Base-by-base conservation (phyloP, 2,797 vertebrate genomes). In the Apodemus agrarius region DNA sequence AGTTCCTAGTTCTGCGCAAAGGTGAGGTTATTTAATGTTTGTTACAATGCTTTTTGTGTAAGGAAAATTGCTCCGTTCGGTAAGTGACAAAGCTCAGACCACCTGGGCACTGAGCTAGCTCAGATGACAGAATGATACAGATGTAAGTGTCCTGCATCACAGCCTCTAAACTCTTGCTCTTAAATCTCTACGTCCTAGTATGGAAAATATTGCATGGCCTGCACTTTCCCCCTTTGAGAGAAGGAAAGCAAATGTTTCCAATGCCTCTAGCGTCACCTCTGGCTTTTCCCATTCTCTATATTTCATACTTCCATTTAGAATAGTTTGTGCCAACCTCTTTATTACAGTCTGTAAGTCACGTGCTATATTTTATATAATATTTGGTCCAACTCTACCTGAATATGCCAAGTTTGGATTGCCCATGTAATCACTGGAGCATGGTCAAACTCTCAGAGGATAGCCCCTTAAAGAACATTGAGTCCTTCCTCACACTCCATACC, bases 321-420 rank as follows among this genome's bases (percentile, higher is more conserved):
- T 17, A 96, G 67, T 29, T 93, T 89, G 90, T 65, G 2, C 75
- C 79, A 85, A 97, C 43, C 61, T 93, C 13, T 52, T 13, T 79
- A 29, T 97, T 97, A 94, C 93, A 97, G 82, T 94, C 96, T 97
- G 96, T 92, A 96, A 89, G 31, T 81, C 89, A 95, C 57, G 95
- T 97, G 26, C 14, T 84, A 3, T 92, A 88, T 97, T 97, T 97
- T 97, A 46, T 79, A 96, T 63, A 49, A 92, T 52, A 76, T 97
- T 97, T 93, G 92, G 22, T 96, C 95, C 96, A 46, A 83, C 82
- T 94, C 96, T 95, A 79, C 95, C 65, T 61, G 1, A 52, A 69
- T 95, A 4, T 24, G 49, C 69, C 92, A 12, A 74, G 19, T 74
- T 74, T 74, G 19, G 5, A 40, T 40, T 74, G 37, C 37, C 37